phyloP scores from a whole-genome alignment of 2,113 vertebrate species.

The Colaptes auratus region DNA sequence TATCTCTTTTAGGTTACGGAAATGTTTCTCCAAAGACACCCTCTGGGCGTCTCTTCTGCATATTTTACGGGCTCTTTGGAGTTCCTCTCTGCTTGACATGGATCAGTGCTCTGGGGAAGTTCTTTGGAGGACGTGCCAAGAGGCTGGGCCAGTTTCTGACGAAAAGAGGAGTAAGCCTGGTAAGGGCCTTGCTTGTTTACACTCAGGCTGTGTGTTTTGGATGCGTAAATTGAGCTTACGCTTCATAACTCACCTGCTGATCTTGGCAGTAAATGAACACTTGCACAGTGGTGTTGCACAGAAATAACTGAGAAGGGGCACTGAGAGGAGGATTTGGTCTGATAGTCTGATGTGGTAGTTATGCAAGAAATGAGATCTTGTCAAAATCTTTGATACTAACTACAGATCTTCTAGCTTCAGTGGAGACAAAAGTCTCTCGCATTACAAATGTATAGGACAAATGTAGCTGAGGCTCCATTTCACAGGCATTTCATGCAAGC shows the following conservation, averaged over 20 bases:
- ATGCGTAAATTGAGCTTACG: neutral
- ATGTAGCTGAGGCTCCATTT: neutral
- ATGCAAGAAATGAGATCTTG: neutral
- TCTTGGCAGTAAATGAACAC: neutral
- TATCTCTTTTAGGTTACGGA: constrained; percentile 86
- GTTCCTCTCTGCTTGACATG: constrained; percentile 94
- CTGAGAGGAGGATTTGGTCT: neutral
- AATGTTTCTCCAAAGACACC: constrained; percentile 96
- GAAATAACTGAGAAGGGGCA: neutral
- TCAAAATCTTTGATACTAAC: neutral
- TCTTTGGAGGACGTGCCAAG: constrained; percentile 96
- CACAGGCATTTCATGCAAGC: neutral
- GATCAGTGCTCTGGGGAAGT: constrained; percentile 98
- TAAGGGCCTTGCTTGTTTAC: constrained; percentile 68
- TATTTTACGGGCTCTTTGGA: constrained; percentile 97
- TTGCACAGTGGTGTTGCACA: neutral
- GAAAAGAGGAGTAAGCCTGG: constrained; percentile 91
- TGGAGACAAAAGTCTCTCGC: neutral
- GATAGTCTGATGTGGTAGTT: neutral
- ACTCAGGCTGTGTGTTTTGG: neutral
- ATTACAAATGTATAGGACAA: neutral
- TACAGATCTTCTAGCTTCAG: neutral
- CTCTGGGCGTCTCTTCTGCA: constrained; percentile 91
- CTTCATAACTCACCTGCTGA: neutral
- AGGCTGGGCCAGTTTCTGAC: constrained; percentile 93